These are phyloP conservation scores for Schizotus pectinicornis DNA, from an alignment of 2,888 invertebrate species.

Conservation along the genomic window DNA sequence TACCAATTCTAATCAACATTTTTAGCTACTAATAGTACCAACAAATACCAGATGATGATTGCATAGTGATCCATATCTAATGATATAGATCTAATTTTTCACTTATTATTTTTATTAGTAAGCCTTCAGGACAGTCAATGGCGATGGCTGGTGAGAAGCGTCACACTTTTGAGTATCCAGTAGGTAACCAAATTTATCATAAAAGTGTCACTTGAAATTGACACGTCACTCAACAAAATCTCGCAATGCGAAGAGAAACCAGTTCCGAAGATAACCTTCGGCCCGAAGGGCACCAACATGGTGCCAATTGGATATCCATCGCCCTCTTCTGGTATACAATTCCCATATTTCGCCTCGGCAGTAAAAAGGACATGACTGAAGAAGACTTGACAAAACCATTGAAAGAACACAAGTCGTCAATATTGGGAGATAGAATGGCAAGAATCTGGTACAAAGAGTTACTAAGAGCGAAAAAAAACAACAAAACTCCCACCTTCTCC, in stretches of 20 bases:
- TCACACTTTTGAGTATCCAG: too few relatives aligned
- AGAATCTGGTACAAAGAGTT: constrained; percentile 67
- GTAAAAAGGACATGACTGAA: constrained; percentile 48
- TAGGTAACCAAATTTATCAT: too few relatives aligned
- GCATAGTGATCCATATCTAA: too few relatives aligned
- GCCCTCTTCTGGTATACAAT: constrained; percentile 51
- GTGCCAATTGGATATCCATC: constrained; percentile 48
- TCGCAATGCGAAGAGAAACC: constrained; percentile 1
- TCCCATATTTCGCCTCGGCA: constrained; percentile 48
- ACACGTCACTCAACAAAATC: neutral
- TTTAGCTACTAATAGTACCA: too few relatives aligned
- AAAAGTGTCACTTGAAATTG: too few relatives aligned
- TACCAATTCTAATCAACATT: too few relatives aligned
- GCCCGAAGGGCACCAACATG: constrained; percentile 41
- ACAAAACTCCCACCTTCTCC: constrained; percentile 64
- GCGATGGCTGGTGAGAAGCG: too few relatives aligned
- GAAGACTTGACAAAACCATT: constrained; percentile 71
- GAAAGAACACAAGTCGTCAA: constrained; percentile 66
- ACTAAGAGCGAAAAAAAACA: constrained; percentile 54
- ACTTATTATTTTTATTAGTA: too few relatives aligned
- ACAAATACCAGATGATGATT: too few relatives aligned
- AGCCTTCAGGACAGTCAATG: too few relatives aligned
- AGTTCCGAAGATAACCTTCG: constrained; percentile 5
- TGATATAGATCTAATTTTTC: too few relatives aligned
- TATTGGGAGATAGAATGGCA: constrained; percentile 66